A percentile compares a stretch with the other conserved stretches of the same genome.
phyloP scores from a whole-genome alignment of 2,888 invertebrate species.

The Monopis laevigella region DNA sequence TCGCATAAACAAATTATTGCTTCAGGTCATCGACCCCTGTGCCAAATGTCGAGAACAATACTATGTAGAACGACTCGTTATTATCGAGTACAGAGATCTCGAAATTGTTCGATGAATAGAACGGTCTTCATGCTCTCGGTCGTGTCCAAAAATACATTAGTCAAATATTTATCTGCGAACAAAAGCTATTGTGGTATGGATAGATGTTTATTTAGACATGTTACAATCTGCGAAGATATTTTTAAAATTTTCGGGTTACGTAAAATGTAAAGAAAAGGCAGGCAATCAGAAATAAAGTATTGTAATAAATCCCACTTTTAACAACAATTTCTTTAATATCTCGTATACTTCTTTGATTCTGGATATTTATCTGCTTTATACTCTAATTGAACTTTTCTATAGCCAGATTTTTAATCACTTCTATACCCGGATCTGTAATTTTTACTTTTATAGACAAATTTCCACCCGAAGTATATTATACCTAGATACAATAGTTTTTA shows the following conservation, averaged over 20 bases:
- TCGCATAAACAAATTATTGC: slow-evolving; percentile 42
- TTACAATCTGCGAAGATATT: too few species aligned
- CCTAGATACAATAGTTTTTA: slow-evolving; percentile 67
- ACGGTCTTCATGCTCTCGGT: slow-evolving; percentile 6
- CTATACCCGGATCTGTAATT: too few species aligned
- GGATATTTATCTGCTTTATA: slow-evolving; percentile 68
- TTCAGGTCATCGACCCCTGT: slow-evolving; percentile 43
- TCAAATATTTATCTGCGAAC: slow-evolving; percentile 17
- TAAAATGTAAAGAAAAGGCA: too few species aligned
- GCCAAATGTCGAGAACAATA: slow-evolving; percentile 58
- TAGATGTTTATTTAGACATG: too few species aligned
- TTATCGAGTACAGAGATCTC: slow-evolving; percentile 31
- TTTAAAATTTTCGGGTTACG: too few species aligned
- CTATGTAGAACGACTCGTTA: slow-evolving; percentile 32
- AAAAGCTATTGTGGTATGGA: slow-evolving; percentile 16
- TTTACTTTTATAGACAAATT: slow-evolving; percentile 61
- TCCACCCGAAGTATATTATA: slow-evolving; percentile 71
- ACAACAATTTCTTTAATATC: too few species aligned
- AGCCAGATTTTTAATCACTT: slow-evolving; percentile 69
- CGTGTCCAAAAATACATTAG: slow-evolving; percentile 2
- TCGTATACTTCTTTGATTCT: slow-evolving; percentile 56
- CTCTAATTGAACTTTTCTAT: slow-evolving; percentile 69
- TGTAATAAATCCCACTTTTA: too few species aligned
- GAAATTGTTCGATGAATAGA: slow-evolving; percentile 21
- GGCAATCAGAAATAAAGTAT: too few species aligned